Evolutionary conservation across 2,113 vertebrate genomes (phyloP).

Genomic region (Herpailurus yagouaroundi): DNA sequence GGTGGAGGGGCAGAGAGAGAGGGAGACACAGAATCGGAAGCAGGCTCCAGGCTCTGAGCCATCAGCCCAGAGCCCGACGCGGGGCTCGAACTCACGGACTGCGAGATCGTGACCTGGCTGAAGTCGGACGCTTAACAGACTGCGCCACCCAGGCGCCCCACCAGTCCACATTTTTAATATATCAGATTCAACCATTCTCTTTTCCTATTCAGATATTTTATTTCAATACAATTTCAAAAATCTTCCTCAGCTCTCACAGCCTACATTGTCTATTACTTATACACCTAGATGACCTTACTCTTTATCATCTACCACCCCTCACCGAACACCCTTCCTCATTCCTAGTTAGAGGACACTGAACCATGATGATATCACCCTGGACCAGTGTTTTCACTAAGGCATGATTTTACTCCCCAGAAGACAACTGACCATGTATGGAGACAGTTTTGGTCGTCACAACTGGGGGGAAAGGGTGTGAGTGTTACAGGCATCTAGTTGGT

Average conservation of each 20-base stretch:
- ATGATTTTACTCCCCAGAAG: neutral
- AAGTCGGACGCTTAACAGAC: no score
- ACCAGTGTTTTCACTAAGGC: neutral
- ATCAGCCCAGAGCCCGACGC: no score
- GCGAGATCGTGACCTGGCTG: no score
- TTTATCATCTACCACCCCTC: neutral
- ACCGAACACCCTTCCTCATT: neutral
- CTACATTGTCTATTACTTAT: neutral
- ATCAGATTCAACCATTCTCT: neutral
- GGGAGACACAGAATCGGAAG: no score
- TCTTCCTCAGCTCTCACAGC: neutral
- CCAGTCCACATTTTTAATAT: neutral
- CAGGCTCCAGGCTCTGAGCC: no score
- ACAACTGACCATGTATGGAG: neutral
- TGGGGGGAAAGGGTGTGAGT: neutral
- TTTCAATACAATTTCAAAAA: slow-evolving; percentile 9
- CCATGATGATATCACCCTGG: neutral
- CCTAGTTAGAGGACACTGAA: neutral
- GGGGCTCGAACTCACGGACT: no score
- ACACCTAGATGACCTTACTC: neutral
- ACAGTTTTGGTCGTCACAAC: neutral
- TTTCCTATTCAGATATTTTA: neutral
- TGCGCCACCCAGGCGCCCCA: no score
- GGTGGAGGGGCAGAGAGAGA: no score
- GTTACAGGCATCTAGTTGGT: neutral